These are phyloP conservation scores for Lissocephala sabroskyi DNA, from an alignment of 2,888 invertebrate species.

Conservation along the genomic window DNA sequence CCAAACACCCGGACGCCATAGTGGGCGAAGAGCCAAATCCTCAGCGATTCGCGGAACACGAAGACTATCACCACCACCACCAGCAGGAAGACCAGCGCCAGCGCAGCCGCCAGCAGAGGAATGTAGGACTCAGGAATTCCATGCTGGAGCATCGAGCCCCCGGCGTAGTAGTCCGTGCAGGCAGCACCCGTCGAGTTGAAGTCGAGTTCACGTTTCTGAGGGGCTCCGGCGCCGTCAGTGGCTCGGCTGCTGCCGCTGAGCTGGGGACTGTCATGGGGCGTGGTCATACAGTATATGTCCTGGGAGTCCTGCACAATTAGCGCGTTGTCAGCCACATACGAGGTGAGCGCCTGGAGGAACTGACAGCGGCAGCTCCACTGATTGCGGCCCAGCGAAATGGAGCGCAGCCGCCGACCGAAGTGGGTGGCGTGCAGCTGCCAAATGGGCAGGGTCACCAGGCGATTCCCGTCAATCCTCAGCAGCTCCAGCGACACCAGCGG, in stretches of 20 bases:
- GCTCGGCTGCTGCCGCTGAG: slow-evolving; percentile 27
- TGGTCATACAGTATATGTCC: slow-evolving; percentile 86
- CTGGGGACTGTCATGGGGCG: slow-evolving; percentile 30
- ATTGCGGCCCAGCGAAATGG: slow-evolving; percentile 80
- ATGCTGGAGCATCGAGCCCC: slow-evolving; percentile 83
- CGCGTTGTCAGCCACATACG: slow-evolving; percentile 87
- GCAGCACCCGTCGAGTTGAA: slow-evolving; percentile 83
- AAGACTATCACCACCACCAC: slow-evolving; percentile 84
- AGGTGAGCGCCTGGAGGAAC: slow-evolving; percentile 87
- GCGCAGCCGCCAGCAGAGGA: slow-evolving; percentile 86
- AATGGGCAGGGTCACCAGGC: slow-evolving; percentile 84
- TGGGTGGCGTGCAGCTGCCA: slow-evolving; percentile 77
- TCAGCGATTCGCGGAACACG: slow-evolving; percentile 87
- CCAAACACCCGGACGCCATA: slow-evolving; percentile 88
- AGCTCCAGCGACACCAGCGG: slow-evolving; percentile 86
- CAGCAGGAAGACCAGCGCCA: slow-evolving; percentile 84
- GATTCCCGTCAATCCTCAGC: slow-evolving; percentile 88
- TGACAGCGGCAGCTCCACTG: slow-evolving; percentile 94
- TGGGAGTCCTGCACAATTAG: slow-evolving; percentile 85
- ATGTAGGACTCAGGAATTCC: slow-evolving; percentile 87
- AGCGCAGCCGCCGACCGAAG: slow-evolving; percentile 69
- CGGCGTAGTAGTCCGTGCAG: slow-evolving; percentile 89
- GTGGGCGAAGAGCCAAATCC: slow-evolving; percentile 89
- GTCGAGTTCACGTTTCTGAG: slow-evolving; percentile 82
- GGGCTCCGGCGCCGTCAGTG: slow-evolving; percentile 38